Evolutionary conservation across 2,797 vertebrate species (phyloP).

Genomic region (Cuniculus paca): DNA sequence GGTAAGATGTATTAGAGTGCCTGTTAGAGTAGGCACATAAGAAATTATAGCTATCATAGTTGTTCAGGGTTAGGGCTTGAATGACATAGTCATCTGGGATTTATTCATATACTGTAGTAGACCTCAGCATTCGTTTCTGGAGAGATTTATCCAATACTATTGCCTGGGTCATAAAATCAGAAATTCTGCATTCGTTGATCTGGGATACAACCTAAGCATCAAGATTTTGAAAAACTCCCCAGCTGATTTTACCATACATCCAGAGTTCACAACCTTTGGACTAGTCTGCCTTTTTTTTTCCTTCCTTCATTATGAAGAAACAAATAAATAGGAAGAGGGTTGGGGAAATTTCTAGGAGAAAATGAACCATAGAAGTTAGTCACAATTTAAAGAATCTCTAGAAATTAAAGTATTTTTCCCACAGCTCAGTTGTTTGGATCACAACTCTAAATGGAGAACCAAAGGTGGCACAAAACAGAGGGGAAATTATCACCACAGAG

Average conservation of each 20-base stretch:
- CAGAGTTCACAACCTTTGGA: constrained; percentile 18
- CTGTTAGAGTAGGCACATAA: neutral
- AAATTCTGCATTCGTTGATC: constrained; percentile 25
- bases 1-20: neutral
- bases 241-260: neutral
- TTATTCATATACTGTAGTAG: neutral
- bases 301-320: neutral
- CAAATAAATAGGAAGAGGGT: neutral
- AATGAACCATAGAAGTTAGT: constrained; percentile 15
- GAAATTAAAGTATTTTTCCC: neutral
- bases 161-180: neutral
- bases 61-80: neutral
- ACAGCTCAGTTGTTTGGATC: neutral
- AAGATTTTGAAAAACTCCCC: constrained; percentile 35
- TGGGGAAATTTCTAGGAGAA: neutral
- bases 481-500: neutral
- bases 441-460: neutral
- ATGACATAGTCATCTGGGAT: neutral
- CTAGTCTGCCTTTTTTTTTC: neutral
- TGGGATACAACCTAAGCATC: neutral
- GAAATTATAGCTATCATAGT: neutral
- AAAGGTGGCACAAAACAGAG: neutral
- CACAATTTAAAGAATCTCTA: constrained; percentile 9
- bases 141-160: neutral
- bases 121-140: neutral